Evolutionary conservation across 2,113 vertebrate species (phyloP).

Genomic region (Perca flavescens): DNA sequence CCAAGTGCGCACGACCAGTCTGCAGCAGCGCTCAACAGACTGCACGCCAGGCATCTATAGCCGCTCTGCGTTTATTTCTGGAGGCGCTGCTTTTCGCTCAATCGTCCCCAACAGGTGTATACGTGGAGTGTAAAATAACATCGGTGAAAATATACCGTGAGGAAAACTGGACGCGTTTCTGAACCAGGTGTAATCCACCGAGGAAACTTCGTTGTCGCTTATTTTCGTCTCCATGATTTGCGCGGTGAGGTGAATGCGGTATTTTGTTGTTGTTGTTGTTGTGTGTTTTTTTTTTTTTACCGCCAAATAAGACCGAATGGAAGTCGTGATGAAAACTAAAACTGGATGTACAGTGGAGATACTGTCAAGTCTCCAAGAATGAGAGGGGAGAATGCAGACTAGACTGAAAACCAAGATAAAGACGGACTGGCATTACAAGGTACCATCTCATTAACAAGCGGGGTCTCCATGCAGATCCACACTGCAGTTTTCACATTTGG

Average conservation of each 20-base stretch:
- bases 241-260: conserved; percentile 57
- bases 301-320: conserved; percentile 18
- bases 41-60: conserved; percentile 69
- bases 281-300: too few species aligned
- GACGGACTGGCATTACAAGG: conserved; percentile 30
- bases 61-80: conserved; percentile 48
- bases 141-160: not conserved
- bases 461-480: conserved; percentile 23
- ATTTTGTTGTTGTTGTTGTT: not conserved
- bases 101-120: conserved; percentile 73
- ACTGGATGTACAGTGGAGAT: conserved; percentile 48
- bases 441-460: conserved; percentile 4
- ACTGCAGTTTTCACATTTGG: conserved; percentile 37
- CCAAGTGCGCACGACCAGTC: conserved; percentile 76
- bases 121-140: conserved; percentile 37
- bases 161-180: conserved; percentile 21
- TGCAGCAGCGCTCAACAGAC: conserved; percentile 73
- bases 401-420: conserved; percentile 28
- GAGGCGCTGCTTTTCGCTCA: conserved; percentile 56
- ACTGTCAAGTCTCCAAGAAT: conserved; percentile 36
- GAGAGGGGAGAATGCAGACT: conserved; percentile 38
- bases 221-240: conserved; percentile 44
- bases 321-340: conserved; percentile 61
- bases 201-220: conserved; percentile 54
- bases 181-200: conserved; percentile 28